Base-by-base conservation (phyloP, 2,797 vertebrate species). In the Crenuchus spilurus region DNA sequence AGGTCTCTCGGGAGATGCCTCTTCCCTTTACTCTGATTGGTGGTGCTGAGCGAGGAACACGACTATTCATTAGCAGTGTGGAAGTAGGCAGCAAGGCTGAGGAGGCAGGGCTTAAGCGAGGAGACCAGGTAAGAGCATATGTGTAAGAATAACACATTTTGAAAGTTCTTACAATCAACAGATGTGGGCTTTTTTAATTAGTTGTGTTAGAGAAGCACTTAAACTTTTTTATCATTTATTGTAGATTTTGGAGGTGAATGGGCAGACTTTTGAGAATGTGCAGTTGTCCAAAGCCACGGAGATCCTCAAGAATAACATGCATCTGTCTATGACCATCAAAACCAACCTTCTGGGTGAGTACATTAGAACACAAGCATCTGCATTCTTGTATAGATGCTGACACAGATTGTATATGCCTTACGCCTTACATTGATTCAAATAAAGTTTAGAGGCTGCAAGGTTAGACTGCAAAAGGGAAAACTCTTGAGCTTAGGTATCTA, bases 301-400 rank as follows among this genome's bases (percentile, higher is more conserved):
- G 92, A 99, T 99, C 84, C 94, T 99, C 87, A 95, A 94, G 91
- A 99, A 99, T 92, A 99, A 99, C 90, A 95, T 96, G 39, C 98
- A 99, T 86, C 89, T 99, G 85, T 96, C 97, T 76, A 97, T 99
- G 93, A 99, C 96, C 94, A 95, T 99, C 93, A 99, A 99, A 95
- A 99, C 97, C 70, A 99, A 99, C 85, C 93, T 99, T 80, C 94
- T 99, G 91, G 97, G 98, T 99, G 88, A 93, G 91, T 83, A 74
- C 22, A 9, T 48, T 57, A 6, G n/a, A n/a, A 37, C 26, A 10
- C 51, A 5, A 0, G 46, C 0, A 37, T 20, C 13, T 2, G 10
- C 10, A 4, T 22, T 13, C 4, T 18, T 42, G 22, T 30, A 28
- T 18, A 4, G 14, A 44, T 24, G 6, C 16, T 64, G 16, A 2